Conservation (phyloP, 2,113 vertebrate species). For the Peromyscus maniculatus region DNA sequence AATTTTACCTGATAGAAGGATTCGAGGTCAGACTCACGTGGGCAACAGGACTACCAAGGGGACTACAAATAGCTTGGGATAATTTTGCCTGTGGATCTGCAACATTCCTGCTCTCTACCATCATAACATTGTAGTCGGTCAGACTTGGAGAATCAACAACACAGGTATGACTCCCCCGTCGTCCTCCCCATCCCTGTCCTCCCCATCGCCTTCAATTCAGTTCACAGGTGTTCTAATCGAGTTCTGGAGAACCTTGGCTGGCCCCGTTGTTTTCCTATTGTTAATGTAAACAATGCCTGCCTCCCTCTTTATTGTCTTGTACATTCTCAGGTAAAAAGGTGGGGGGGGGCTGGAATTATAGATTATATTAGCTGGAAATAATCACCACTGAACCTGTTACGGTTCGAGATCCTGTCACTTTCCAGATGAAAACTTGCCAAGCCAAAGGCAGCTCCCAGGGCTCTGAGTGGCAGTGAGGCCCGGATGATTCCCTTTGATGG, state of each 20-base stretch:
- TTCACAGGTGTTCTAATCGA: neutral
- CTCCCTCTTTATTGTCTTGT: neutral
- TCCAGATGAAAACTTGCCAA: neutral
- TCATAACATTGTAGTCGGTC: neutral
- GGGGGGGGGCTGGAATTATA: neutral
- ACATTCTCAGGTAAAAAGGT: neutral
- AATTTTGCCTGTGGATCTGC: neutral
- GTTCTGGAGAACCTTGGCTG: neutral
- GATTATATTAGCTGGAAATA: neutral
- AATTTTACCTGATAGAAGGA: neutral
- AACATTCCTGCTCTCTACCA: neutral
- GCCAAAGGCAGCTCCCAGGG: neutral
- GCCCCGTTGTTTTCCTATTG: neutral
- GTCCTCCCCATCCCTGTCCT: too few species aligned
- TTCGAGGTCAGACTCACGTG: neutral
- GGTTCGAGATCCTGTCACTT: neutral
- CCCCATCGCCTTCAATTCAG: too few species aligned
- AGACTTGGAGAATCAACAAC: neutral
- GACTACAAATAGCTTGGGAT: neutral
- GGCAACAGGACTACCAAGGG: too few species aligned
- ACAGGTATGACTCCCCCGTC: neutral
- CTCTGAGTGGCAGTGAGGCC: neutral
- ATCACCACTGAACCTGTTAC: neutral
- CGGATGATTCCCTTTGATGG: neutral
- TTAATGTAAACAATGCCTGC: neutral